Conservation (phyloP, 2,113 vertebrate species). For the Cyrtonyx montezumae region DNA sequence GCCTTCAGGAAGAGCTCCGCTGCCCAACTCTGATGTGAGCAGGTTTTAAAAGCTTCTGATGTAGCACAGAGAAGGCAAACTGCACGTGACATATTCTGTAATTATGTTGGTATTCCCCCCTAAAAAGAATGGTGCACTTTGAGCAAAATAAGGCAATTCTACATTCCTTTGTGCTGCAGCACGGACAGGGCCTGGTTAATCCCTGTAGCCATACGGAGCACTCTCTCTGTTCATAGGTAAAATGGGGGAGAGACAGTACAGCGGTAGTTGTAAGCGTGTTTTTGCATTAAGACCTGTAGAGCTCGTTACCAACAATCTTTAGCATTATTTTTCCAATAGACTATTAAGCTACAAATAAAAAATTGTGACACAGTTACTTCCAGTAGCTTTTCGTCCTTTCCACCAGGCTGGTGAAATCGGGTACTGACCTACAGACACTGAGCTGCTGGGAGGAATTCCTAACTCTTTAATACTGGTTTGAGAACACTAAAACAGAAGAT, state of each 20-base stretch:
- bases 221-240: neutral
- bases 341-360: neutral
- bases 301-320: neutral
- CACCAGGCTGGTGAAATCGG: neutral
- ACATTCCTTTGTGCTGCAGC: neutral
- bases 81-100: neutral
- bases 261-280: neutral
- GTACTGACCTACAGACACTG: neutral
- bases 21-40: neutral
- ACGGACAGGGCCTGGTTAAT: neutral
- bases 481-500: neutral
- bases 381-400: neutral
- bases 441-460: neutral
- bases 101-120: neutral
- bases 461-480: neutral
- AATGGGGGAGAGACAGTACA: neutral
- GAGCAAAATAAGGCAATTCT: neutral
- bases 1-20: neutral
- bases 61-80: neutral
- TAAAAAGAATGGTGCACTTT: neutral
- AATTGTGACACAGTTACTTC: neutral
- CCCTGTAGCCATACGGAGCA: rapidly evolving
- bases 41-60: neutral
- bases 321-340: neutral
- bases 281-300: neutral